Evolutionary conservation across 1,140 invertebrate genomes (phyloP).

Genomic region (Daktulosphaira vitifoliae): DNA sequence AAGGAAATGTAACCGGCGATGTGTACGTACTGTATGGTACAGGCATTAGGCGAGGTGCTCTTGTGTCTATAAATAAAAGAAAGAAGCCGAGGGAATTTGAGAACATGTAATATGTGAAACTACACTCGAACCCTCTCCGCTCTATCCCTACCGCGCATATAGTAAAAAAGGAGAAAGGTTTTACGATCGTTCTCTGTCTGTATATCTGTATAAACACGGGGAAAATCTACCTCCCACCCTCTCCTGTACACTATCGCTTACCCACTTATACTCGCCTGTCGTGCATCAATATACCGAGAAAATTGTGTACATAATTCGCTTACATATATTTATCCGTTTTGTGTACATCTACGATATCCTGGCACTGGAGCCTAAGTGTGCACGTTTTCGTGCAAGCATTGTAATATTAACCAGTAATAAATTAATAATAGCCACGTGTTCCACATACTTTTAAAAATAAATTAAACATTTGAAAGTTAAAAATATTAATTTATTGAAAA

Average conservation of each 20-base stretch:
- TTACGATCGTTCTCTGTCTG: slow-evolving; percentile 28
- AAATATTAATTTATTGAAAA: no score
- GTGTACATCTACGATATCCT: not conserved
- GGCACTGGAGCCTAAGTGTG: not conserved
- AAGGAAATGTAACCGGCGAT: slow-evolving; percentile 13
- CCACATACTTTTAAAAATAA: no score
- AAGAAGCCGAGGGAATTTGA: slow-evolving; percentile 22
- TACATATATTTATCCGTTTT: slow-evolving; percentile 9
- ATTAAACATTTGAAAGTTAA: no score
- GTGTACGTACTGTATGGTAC: not conserved
- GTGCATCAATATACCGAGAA: slow-evolving; percentile 25
- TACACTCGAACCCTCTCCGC: not conserved
- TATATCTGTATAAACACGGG: slow-evolving; percentile 21
- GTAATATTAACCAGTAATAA: no score
- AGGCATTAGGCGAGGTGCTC: slow-evolving; percentile 8
- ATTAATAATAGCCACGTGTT: no score
- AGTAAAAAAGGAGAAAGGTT: slow-evolving; percentile 3
- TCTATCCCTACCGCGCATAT: not conserved
- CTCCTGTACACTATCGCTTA: slow-evolving; percentile 23
- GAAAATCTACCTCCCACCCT: slow-evolving; percentile 29
- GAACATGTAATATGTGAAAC: slow-evolving; percentile 14
- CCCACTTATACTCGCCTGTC: slow-evolving; percentile 27
- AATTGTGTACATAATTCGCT: slow-evolving; percentile 5
- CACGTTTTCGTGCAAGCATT: not conserved
- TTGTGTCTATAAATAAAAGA: slow-evolving; percentile 31